A percentile compares a stretch with the other conserved stretches of the same genome.
These are phyloP conservation scores for Ceryle rudis DNA, from an alignment of 2,797 vertebrate species.

Conservation along the genomic window DNA sequence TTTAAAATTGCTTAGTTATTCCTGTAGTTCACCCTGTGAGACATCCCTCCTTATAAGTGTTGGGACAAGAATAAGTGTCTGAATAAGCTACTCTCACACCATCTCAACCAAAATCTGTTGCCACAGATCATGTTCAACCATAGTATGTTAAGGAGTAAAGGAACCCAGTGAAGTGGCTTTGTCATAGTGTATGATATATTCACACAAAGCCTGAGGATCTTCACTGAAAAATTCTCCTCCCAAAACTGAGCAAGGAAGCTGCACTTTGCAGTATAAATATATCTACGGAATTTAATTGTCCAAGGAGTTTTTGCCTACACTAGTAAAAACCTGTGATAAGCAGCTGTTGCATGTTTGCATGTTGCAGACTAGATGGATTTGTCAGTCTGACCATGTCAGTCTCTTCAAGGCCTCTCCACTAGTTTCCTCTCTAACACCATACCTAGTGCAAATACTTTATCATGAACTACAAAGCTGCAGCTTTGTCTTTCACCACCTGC, in stretches of 20 bases:
- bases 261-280: background rate
- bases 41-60: background rate
- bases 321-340: background rate
- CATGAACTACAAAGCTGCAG: background rate
- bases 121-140: background rate
- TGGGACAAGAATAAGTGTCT: background rate
- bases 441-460: background rate
- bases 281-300: background rate
- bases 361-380: background rate
- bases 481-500: background rate
- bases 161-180: background rate
- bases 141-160: background rate
- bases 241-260: background rate
- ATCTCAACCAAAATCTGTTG: background rate
- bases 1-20: background rate
- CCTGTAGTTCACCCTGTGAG: background rate
- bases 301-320: background rate
- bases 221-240: background rate
- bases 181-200: background rate
- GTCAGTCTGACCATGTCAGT: background rate
- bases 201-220: background rate
- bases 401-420: background rate
- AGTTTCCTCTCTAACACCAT: background rate
- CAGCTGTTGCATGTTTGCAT: rapidly evolving
- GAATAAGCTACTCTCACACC: background rate